Conservation (phyloP, 2,113 vertebrate genomes). For the Erinaceus europaeus region DNA sequence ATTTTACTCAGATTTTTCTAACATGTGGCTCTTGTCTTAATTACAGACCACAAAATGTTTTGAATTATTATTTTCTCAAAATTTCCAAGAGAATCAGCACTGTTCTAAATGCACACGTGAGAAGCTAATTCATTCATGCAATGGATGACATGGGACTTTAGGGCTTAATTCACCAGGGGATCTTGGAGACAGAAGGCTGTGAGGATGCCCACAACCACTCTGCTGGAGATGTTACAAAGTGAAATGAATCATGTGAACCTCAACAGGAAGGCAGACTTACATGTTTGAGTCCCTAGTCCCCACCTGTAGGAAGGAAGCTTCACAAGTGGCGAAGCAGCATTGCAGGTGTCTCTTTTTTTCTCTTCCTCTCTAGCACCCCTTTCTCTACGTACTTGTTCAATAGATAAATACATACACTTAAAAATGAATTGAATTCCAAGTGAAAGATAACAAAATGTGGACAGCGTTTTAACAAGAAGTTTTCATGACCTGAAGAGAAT, state of each 20-base stretch:
- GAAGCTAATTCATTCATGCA: neutral
- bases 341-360: too few relatives aligned
- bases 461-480: neutral
- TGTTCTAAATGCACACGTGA: neutral
- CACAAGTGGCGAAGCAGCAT: too few relatives aligned
- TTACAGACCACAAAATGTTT: neutral
- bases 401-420: too few relatives aligned
- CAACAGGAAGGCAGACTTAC: neutral
- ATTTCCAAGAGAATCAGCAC: neutral
- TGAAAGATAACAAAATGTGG: too few relatives aligned
- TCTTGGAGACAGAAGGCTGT: neutral
- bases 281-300: too few relatives aligned
- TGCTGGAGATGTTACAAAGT: neutral
- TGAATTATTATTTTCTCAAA: neutral
- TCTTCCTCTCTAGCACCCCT: too few relatives aligned
- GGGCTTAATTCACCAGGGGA: neutral
- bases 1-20: neutral
- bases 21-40: neutral
- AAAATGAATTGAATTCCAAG: too few relatives aligned
- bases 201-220: neutral
- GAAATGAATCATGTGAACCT: neutral
- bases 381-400: too few relatives aligned
- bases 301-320: too few relatives aligned
- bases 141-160: accelerated
- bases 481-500: neutral